These are phyloP conservation scores for Gymnodraco acuticeps DNA, from an alignment of 2,797 vertebrate species.

Conservation along the genomic window DNA sequence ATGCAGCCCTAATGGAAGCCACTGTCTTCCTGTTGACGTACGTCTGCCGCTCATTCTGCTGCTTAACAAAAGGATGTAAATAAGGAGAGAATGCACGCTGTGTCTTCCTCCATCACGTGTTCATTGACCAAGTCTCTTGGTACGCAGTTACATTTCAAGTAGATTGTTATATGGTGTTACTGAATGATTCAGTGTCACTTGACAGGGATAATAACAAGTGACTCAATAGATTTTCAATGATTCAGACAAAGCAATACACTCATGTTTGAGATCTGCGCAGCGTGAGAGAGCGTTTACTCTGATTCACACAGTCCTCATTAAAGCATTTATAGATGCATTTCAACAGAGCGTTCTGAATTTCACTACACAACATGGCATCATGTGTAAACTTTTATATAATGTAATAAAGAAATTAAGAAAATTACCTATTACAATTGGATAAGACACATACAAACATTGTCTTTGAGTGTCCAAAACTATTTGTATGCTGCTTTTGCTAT, in stretches of 20 bases:
- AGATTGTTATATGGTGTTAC: slow-evolving; percentile 20
- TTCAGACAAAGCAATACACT: slow-evolving; percentile 27
- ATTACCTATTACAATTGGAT: slow-evolving; percentile 1
- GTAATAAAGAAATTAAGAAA: slow-evolving; percentile 2
- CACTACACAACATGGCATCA: neutral
- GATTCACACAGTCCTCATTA: slow-evolving; percentile 20
- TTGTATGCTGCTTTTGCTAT: slow-evolving; percentile 19
- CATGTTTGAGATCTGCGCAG: slow-evolving; percentile 19
- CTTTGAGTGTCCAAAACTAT: slow-evolving; percentile 16
- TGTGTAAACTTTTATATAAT: neutral
- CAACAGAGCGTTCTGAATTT: neutral
- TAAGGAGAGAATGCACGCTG: slow-evolving; percentile 16
- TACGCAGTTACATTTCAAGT: slow-evolving; percentile 6
- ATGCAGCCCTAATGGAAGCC: slow-evolving; percentile 50
- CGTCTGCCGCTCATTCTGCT: slow-evolving; percentile 31
- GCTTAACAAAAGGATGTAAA: slow-evolving; percentile 55
- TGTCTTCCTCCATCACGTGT: slow-evolving; percentile 21
- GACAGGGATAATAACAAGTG: slow-evolving; percentile 30
- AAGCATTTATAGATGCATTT: neutral
- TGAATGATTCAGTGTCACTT: slow-evolving; percentile 19
- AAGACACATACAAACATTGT: neutral
- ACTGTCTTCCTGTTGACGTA: slow-evolving; percentile 64
- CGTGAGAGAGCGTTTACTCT: slow-evolving; percentile 20
- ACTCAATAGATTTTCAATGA: slow-evolving; percentile 46
- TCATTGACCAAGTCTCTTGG: slow-evolving; percentile 4